Evolutionary conservation across 2,888 invertebrate genomes (phyloP), one percentile per base, ranked within the genome.

Genomic region (Cosmopolites sordidus): DNA sequence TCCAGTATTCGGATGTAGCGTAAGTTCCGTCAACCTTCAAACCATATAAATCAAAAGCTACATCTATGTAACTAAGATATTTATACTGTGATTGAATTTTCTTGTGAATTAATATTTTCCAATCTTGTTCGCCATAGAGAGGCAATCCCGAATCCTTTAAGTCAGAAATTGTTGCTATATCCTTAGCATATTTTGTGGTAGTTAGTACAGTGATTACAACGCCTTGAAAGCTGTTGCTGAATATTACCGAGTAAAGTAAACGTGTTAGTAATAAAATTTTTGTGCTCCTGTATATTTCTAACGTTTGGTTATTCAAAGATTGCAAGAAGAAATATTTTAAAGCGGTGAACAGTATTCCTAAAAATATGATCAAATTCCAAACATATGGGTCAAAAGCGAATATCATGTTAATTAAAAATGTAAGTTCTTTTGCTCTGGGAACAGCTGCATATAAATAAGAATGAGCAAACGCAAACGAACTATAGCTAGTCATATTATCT

Each of bases 321-420:
- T 29, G 6, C 29, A 8, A 11, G 29, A 12, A 11, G 6, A 37
- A 12, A 12, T 14, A 14, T 37, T 37, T 37, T 37, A 14, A 37
- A 8, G 11, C n/a, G 14, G 14, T n/a, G n/a, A 14, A 37, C 11
- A 37, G 11, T 5, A 37, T 14, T 37, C 14, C 14, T n/a, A 37
- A 37, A n/a, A 37, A 37, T 37, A n/a, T 14, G 11, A 37, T 37
- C 14, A 37, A 11, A 14, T 27, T 15, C 54, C 54, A 54, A 15
- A 47, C 40, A 16, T 54, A 54, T 2, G 1, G 2, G n/a, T 54
- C 54, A 37, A 50, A 54, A n/a, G 50, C 40, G 27, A 37, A 42
- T 8, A 43, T 27, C 15, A 54, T 12, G 27, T 45, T 54, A 9
- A 46, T 6, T 15, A 54, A 14, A 9, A 37, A 16, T 6, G 50